These are phyloP conservation scores for Cheilosia scutellata DNA, from an alignment of 2,888 invertebrate genomes.

Conservation along the genomic window DNA sequence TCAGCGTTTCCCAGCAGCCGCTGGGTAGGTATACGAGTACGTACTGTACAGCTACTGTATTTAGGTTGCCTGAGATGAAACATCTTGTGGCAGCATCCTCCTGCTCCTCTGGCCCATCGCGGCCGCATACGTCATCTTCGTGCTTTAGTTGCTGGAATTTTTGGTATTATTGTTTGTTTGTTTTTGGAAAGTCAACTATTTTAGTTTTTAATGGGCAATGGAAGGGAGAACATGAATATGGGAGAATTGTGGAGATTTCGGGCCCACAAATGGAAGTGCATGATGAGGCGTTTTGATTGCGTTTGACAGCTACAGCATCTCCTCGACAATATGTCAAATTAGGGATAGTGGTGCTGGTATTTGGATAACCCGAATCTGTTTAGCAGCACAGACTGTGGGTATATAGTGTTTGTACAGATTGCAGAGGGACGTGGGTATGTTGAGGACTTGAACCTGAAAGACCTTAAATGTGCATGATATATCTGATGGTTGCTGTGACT, in stretches of 20 bases:
- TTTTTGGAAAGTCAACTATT: conserved; percentile 75
- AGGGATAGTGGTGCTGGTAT: conserved; percentile 72
- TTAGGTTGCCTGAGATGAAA: conserved; percentile 61
- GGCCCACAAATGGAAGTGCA: conserved; percentile 68
- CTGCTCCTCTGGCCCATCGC: neutral
- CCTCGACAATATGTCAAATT: conserved; percentile 76
- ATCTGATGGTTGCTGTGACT: conserved; percentile 39
- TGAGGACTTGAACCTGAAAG: conserved; percentile 61
- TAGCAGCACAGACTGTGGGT: conserved; percentile 36
- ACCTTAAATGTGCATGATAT: conserved; percentile 64
- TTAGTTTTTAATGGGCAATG: conserved; percentile 66
- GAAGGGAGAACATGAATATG: conserved; percentile 33
- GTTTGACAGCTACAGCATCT: conserved; percentile 72
- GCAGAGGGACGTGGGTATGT: conserved; percentile 22
- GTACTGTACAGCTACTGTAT: conserved; percentile 44
- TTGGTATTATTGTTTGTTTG: conserved; percentile 71
- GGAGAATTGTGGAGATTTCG: conserved; percentile 23
- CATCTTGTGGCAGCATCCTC: conserved; percentile 42
- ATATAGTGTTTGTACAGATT: conserved; percentile 65
- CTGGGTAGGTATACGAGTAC: neutral
- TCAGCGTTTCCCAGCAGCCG: conserved; percentile 18
- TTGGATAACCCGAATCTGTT: conserved; percentile 74
- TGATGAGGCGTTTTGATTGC: conserved; percentile 72
- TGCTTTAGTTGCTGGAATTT: conserved; percentile 61
- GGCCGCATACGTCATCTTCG: conserved; percentile 40